Percentiles rank a stretch among this genome's conserved stretches.
Conservation (phyloP, 2,797 vertebrate species). For the Hippocampus kuda region DNA sequence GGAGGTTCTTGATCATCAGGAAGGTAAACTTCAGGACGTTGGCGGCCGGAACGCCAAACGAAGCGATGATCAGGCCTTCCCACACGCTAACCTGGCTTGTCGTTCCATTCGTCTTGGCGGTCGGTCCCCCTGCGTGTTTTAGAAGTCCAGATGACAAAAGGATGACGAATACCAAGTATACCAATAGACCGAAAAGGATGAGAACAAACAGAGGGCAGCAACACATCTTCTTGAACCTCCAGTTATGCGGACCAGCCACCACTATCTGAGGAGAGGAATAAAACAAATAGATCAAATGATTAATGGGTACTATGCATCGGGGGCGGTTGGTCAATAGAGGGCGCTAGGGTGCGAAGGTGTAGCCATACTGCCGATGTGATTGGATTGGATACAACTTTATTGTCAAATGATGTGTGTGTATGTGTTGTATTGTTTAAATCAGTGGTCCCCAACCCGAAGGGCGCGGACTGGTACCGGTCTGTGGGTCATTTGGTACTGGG, state of each 20-base stretch:
- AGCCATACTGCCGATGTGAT: no score
- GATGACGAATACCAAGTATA: slow-evolving; percentile 21
- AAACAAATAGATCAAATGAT: slow-evolving; percentile 4
- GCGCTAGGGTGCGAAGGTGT: no score
- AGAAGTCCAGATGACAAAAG: slow-evolving; percentile 31
- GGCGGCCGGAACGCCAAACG: slow-evolving; percentile 57
- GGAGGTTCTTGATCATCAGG: slow-evolving; percentile 55
- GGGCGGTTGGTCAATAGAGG: no score
- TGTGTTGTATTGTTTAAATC: no score
- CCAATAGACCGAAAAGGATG: slow-evolving; percentile 33
- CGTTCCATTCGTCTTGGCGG: not conserved
- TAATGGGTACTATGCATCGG: not conserved
- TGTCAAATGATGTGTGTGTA: no score
- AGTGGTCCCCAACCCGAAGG: no score
- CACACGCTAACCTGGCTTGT: slow-evolving; percentile 12
- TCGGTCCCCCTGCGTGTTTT: slow-evolving; percentile 7
- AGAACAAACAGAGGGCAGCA: slow-evolving; percentile 62
- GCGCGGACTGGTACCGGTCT: no score
- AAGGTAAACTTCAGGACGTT: slow-evolving; percentile 38
- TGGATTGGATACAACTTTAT: no score
- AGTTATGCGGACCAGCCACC: slow-evolving; percentile 29
- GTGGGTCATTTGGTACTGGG: no score
- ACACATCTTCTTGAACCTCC: slow-evolving; percentile 63
- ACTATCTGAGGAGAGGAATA: slow-evolving; percentile 33
- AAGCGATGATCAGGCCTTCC: slow-evolving; percentile 54